Conservation (phyloP, 2,888 invertebrate species). For the Hydroisotoma schaefferi region DNA sequence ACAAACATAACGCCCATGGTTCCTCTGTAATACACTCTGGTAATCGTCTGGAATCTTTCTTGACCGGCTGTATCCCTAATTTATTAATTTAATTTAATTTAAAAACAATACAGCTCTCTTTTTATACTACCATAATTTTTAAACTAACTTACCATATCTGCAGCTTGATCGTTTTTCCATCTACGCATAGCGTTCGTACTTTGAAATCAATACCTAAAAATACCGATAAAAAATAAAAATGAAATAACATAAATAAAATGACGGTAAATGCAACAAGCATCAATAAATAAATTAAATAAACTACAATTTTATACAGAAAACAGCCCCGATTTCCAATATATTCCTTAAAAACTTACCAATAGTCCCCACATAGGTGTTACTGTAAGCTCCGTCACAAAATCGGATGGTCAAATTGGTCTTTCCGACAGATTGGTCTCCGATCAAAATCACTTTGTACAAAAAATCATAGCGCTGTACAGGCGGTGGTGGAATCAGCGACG, state of each 20-base stretch:
- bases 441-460: constrained; percentile 33
- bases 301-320: too few relatives aligned
- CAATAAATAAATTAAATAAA: too few relatives aligned
- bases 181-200: constrained; percentile 24
- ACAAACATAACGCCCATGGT: constrained; percentile 32
- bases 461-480: constrained; percentile 20
- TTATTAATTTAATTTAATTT: background rate
- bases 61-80: constrained; percentile 41
- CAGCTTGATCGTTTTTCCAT: constrained; percentile 31
- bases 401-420: constrained; percentile 31
- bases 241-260: too few relatives aligned
- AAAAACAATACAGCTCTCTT: background rate
- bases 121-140: background rate
- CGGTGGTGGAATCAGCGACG: background rate
- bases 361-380: constrained; percentile 11
- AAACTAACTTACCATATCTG: constrained; percentile 34
- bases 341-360: constrained; percentile 21
- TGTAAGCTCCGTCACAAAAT: constrained; percentile 23
- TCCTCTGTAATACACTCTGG: constrained; percentile 30
- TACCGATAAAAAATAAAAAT: too few relatives aligned
- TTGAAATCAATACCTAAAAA: constrained; percentile 38
- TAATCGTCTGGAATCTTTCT: constrained; percentile 34
- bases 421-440: constrained; percentile 32
- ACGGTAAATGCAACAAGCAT: too few relatives aligned
- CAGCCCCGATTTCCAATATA: too few relatives aligned